These are phyloP conservation scores for Monoplex corrugatus DNA, from an alignment of 2,888 invertebrate genomes.

Conservation along the genomic window DNA sequence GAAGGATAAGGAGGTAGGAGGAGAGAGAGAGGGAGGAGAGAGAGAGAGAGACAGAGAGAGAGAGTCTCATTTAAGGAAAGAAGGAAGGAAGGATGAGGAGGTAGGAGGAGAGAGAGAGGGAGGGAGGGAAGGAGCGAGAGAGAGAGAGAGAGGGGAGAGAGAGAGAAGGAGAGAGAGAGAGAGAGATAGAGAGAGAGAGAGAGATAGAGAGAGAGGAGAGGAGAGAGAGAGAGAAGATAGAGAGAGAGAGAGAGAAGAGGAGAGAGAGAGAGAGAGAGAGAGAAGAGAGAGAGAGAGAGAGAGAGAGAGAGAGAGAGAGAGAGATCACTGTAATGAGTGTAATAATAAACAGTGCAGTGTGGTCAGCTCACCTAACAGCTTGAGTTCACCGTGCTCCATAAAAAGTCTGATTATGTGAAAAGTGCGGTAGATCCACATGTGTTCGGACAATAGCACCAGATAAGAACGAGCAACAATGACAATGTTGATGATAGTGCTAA, in stretches of 20 bases:
- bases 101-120: neutral
- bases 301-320: no score
- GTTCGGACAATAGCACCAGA: no score
- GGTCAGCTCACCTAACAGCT: no score
- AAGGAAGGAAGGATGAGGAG: neutral
- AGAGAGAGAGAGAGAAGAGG: neutral
- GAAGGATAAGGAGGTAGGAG: neutral
- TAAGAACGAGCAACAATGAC: no score
- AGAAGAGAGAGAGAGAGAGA: neutral
- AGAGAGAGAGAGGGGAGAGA: constrained; percentile 45
- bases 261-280: neutral
- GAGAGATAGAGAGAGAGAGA: neutral
- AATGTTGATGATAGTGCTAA: no score
- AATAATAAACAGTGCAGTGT: no score
- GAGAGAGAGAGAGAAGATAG: neutral
- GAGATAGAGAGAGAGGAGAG: neutral
- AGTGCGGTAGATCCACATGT: no score
- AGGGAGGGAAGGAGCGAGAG: constrained; percentile 17
- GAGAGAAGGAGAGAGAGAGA: constrained; percentile 18
- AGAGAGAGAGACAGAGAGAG: neutral
- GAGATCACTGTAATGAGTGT: no score
- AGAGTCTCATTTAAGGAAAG: no score
- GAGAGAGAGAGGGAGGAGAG: neutral
- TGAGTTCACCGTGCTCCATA: no score
- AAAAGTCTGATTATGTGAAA: no score